Evolutionary conservation across 2,113 vertebrate species (phyloP).

Genomic region (Oceanodroma tethys): DNA sequence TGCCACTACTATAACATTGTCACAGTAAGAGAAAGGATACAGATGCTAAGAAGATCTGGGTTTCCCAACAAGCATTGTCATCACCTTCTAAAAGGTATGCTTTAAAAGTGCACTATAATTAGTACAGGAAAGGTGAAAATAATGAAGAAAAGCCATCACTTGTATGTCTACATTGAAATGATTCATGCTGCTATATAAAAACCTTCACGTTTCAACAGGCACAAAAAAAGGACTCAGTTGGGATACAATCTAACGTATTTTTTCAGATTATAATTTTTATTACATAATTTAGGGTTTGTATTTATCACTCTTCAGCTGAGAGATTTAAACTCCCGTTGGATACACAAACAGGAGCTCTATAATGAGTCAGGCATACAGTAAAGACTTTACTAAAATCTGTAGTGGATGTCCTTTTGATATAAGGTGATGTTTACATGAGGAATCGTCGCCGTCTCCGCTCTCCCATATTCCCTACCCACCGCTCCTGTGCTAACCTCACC

Average conservation of each 20-base stretch:
- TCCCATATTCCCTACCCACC: not conserved
- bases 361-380: not conserved
- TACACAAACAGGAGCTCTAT: not conserved
- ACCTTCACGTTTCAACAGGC: not conserved
- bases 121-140: not conserved
- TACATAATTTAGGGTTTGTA: not conserved
- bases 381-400: not conserved
- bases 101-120: not conserved
- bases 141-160: not conserved
- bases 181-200: not conserved
- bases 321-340: not conserved
- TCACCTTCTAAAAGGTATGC: not conserved
- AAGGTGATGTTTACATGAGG: not conserved
- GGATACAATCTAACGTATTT: not conserved
- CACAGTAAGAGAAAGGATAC: not conserved
- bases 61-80: not conserved
- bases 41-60: not conserved
- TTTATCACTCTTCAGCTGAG: not conserved
- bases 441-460: not conserved
- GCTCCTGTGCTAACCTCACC: not conserved
- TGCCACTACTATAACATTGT: accelerated
- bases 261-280: not conserved
- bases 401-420: not conserved
- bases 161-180: not conserved
- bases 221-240: not conserved